phyloP scores from a whole-genome alignment of 2,888 invertebrate species.

The Mesochorus sp. region DNA sequence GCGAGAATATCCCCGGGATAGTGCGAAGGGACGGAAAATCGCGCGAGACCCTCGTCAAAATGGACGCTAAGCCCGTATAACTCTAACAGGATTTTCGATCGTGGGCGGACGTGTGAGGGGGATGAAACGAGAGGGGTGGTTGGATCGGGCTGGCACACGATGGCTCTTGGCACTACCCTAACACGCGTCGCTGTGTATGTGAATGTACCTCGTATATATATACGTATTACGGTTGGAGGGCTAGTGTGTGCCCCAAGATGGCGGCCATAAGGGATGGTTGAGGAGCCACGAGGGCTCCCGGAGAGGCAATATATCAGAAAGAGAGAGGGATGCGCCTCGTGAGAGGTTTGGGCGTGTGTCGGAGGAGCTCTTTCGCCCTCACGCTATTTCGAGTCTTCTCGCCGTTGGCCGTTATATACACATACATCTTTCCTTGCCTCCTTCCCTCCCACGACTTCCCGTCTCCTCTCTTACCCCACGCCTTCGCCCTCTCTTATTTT shows the following conservation, averaged over 20 bases:
- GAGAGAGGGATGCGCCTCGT: conserved; percentile 59
- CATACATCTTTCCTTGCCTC: conserved; percentile 60
- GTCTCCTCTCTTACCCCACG: conserved; percentile 7
- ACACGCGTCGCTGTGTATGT: neutral
- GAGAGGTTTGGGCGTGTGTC: neutral
- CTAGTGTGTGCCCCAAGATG: conserved; percentile 81
- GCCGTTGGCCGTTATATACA: conserved; percentile 73
- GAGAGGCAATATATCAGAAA: conserved; percentile 80
- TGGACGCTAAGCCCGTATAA: conserved; percentile 82
- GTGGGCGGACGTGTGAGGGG: conserved; percentile 78
- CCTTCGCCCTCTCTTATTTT: conserved; percentile 44
- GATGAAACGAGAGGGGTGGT: conserved; percentile 61
- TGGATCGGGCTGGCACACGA: conserved; percentile 61
- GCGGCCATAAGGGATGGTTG: conserved; percentile 81
- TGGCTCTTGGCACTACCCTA: conserved; percentile 49
- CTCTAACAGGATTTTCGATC: conserved; percentile 82
- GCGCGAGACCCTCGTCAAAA: conserved; percentile 79
- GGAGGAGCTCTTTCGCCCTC: conserved; percentile 51
- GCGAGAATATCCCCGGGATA: conserved; percentile 42
- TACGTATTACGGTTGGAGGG: conserved; percentile 63
- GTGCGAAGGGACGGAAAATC: conserved; percentile 39
- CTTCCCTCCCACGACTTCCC: conserved; percentile 7
- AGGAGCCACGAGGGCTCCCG: conserved; percentile 78
- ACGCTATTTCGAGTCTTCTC: conserved; percentile 68
- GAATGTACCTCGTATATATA: conserved; percentile 35